Base-by-base conservation (phyloP, 1,140 invertebrate species). In the Thaumetopoea pityocampa region DNA sequence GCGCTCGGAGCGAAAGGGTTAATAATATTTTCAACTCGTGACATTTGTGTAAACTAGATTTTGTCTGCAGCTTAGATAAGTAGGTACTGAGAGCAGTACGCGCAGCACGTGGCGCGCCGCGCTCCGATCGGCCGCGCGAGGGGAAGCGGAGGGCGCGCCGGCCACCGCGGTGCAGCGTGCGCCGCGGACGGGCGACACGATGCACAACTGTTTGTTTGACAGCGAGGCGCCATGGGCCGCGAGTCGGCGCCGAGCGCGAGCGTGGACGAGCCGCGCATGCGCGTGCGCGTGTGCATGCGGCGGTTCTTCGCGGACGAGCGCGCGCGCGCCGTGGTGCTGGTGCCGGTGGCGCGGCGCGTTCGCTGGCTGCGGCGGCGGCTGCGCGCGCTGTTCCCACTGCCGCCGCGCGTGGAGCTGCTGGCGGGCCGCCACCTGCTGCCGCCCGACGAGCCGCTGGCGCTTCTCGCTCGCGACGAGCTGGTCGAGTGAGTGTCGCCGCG, bases 301-400 rank as follows among this genome's bases (percentile, higher is more conserved):
- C 47, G 32, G 5, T 44, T 58, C 27, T 58, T 48, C 42, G 18
- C 12, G 7, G 59, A 63, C 27, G 48, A 55, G 29, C 59, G 59
- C 18, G 45, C 55, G 16, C 41, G 30, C 9, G 47, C 36, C 8
- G 45, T 32, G 8, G 35, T 58, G 40, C 28, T 32, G 19, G 52
- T 40, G 27, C 5, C 6, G 5, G 19, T 19, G 12, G n/a, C 19
- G 3, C 50, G 56, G n/a, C 53, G 41, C 16, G 51, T 49, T 30
- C 29, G 36, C 12, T 58, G 54, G 57, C 47, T 61, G 36, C 9
- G 11, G 22, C 45, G 48, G 12, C 51, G 58, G 5, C 46, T 58
- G 28, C 41, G 38, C 16, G 33, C 41, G 7, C 37, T 50, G 41
- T 55, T 54, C 38, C 23, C 24, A 11, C 36, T 60, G 30, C 51